Conservation (phyloP, 2,797 vertebrate species). For the Hippoglossus hippoglossus region DNA sequence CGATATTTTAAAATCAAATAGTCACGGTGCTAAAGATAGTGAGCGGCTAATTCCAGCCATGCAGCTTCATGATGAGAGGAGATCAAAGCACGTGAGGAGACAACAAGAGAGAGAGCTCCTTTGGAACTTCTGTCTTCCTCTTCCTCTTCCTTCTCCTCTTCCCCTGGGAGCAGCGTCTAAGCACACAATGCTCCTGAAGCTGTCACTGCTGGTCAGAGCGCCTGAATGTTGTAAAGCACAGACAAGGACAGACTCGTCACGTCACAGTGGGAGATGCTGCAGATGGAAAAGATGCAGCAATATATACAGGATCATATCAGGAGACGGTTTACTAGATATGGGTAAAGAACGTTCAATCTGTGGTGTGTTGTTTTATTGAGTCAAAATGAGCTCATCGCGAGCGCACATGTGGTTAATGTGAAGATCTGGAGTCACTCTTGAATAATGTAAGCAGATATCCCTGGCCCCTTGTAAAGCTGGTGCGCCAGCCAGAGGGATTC, state of each 20-base stretch:
- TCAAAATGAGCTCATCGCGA: conserved; percentile 14
- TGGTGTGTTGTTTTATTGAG: conserved; percentile 19
- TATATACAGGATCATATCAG: background rate
- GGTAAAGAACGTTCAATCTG: background rate
- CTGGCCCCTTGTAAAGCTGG: too few species aligned
- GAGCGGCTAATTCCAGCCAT: conserved; percentile 1
- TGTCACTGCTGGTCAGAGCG: conserved; percentile 60
- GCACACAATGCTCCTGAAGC: conserved; percentile 59
- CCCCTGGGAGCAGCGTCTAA: conserved; percentile 52
- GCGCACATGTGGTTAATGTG: conserved; percentile 18
- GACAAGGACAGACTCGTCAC: conserved; percentile 40
- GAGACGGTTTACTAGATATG: background rate
- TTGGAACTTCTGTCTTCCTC: conserved; percentile 25
- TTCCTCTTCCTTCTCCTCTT: conserved; percentile 25
- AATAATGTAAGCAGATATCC: conserved; percentile 2
- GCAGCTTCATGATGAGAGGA: conserved; percentile 32
- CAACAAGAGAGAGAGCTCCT: conserved; percentile 34
- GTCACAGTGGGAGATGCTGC: conserved; percentile 31
- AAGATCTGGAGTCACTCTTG: conserved; percentile 5
- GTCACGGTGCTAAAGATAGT: conserved; percentile 50
- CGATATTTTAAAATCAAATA: background rate
- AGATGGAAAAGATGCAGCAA: conserved; percentile 27
- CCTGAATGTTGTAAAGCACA: conserved; percentile 35
- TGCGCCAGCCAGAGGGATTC: too few species aligned
- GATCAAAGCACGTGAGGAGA: conserved; percentile 43